phyloP scores from a whole-genome alignment of 2,888 invertebrate genomes.

The Tetropium fuscum region DNA sequence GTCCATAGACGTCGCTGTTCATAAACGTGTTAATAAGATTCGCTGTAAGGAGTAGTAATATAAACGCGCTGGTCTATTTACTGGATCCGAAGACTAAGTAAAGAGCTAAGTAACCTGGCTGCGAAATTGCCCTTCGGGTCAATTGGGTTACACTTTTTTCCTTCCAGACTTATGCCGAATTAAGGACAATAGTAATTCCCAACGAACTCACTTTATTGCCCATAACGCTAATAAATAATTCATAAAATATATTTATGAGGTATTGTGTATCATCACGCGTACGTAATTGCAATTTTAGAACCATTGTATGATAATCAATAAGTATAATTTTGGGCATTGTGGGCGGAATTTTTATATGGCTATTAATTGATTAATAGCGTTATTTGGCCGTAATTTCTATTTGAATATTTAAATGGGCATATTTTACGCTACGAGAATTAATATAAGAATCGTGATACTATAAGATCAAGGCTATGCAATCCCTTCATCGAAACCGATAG shows the following conservation, averaged over 20 bases:
- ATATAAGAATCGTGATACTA: too few species aligned
- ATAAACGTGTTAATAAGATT: too few species aligned
- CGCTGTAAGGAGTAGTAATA: too few species aligned
- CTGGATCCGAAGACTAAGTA: too few species aligned
- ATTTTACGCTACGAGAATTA: too few species aligned
- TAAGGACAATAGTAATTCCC: conserved; percentile 14
- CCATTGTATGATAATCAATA: conserved; percentile 37
- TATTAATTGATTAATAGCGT: conserved; percentile 15
- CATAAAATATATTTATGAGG: conserved; percentile 33
- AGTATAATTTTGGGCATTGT: conserved; percentile 18
- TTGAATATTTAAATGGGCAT: conserved; percentile 14
- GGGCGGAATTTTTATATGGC: conserved; percentile 25
- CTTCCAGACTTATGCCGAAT: background rate
- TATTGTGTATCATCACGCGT: conserved; percentile 32
- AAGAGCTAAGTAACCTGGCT: too few species aligned
- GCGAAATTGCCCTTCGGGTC: too few species aligned
- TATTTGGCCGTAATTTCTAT: conserved; percentile 8
- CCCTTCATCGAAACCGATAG: too few species aligned
- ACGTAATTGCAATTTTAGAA: conserved; percentile 29
- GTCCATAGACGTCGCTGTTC: too few species aligned
- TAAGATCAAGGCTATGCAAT: too few species aligned
- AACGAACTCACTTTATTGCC: background rate
- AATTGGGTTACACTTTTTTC: too few species aligned
- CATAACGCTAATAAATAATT: conserved; percentile 35
- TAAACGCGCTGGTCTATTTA: too few species aligned